A percentile compares a stretch with the other conserved stretches of the same genome.
Evolutionary conservation across 2,113 vertebrate species (phyloP).

Genomic region (Cranoglanis bouderius): DNA sequence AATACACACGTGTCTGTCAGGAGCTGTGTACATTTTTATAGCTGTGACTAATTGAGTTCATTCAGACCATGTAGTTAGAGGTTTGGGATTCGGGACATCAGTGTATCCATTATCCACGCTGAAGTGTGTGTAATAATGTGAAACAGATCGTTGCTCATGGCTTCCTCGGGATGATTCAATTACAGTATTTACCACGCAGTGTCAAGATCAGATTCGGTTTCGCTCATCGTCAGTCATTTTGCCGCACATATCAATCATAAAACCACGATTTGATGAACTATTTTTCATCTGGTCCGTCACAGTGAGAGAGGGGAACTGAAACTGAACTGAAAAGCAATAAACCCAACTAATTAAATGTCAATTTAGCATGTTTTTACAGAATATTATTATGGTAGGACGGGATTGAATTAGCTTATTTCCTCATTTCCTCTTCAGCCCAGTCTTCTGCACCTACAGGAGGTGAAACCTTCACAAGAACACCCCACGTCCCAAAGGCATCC

Average conservation of each 20-base stretch:
- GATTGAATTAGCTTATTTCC: conserved; percentile 9
- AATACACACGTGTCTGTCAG: background rate
- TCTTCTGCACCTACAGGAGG: background rate
- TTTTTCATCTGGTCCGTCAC: background rate
- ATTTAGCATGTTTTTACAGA: background rate
- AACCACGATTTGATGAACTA: background rate
- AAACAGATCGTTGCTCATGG: no score
- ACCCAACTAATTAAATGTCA: background rate
- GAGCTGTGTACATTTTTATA: background rate
- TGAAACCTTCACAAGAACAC: background rate
- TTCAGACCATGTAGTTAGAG: background rate
- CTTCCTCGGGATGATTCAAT: conserved; percentile 24
- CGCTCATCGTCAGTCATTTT: background rate
- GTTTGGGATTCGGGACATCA: background rate
- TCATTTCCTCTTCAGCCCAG: conserved; percentile 12
- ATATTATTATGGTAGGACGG: background rate
- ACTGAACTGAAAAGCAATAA: background rate
- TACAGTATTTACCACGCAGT: background rate
- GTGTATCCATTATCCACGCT: no score
- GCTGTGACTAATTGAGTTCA: background rate
- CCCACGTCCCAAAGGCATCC: background rate
- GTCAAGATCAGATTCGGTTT: conserved; percentile 26
- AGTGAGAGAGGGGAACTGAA: background rate
- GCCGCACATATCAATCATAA: background rate
- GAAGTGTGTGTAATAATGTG: no score